Base-by-base conservation (phyloP, 2,797 vertebrate genomes). In the Tenualosa thibaudeaui region DNA sequence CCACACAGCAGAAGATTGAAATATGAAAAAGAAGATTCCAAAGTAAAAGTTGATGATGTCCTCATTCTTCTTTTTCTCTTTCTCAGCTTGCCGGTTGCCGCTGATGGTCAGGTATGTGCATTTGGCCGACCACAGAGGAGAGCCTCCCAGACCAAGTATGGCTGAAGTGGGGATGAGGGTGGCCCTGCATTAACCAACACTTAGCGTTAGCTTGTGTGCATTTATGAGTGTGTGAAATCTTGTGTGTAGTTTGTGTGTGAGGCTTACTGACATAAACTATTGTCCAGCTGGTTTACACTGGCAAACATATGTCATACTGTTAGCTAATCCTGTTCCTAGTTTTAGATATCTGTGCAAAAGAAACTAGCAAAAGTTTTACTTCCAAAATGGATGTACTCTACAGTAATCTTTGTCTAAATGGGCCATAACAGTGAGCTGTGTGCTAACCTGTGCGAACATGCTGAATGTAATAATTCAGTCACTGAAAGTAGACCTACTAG, bases 61-160 rank as follows among this genome's bases (percentile, higher is more conserved):
- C 6, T 94, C 92, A 84, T 93, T 92, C 19, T 83, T 92, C 83
- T 96, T 96, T 5, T 94, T 95, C 0, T 91, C 90, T 81, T 90
- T 93, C 60, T 91, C 75, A 0, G 96, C 97, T 0, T 95, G 95
- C 0, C 0, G 0, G 84, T 96, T 97, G 2, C 98, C 97, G 81
- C 93, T 88, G 85, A 95, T 93, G 54, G 98, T 99, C 89, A 99
- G 96, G 90, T 97, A 98, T n/a, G 97, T 95, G 89, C 97, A 96
- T 88, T 99, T 98, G 0, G 98, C 97, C 1, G 98, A 97, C 98
- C 98, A 99, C 85, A 99, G 94, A 0, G 97, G 96, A 0, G 97
- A 96, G 12, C 97, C 98, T 0, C 98, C 98, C 81, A 98, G 84
- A 53, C 98, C 98, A 91, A 99, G 93, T 91, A 99, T 92, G 62